Conservation (phyloP, 2,797 vertebrate species). For the Neosilurus mollespiculum region DNA sequence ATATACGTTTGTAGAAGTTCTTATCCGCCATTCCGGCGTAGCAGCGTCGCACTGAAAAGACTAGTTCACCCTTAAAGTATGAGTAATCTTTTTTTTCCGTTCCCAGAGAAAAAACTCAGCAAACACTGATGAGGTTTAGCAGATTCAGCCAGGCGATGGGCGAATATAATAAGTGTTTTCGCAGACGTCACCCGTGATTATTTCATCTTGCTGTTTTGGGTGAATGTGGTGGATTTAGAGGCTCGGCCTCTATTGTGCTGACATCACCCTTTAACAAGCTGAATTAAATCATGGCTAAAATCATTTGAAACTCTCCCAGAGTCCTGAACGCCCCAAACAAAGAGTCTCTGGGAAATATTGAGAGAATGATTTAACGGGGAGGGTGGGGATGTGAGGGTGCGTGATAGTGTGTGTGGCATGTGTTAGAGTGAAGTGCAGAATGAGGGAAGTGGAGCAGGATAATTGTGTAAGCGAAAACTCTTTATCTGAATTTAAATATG, state of each 20-base stretch:
- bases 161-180: slow-evolving; percentile 92
- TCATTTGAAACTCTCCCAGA: slow-evolving; percentile 77
- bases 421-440: slow-evolving; percentile 51
- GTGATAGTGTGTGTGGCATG: slow-evolving; percentile 43
- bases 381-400: slow-evolving; percentile 37
- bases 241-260: slow-evolving; percentile 85
- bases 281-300: slow-evolving; percentile 82
- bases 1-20: slow-evolving; percentile 1
- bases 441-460: slow-evolving; percentile 72
- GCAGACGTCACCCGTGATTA: slow-evolving; percentile 87
- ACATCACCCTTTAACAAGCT: slow-evolving; percentile 81
- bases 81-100: slow-evolving; percentile 59
- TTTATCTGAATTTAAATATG: slow-evolving; percentile 53
- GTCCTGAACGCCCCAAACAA: slow-evolving; percentile 70
- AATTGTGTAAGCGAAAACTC: slow-evolving; percentile 61
- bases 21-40: slow-evolving; percentile 55
- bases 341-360: slow-evolving; percentile 75
- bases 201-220: slow-evolving; percentile 85
- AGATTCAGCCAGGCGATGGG: slow-evolving; percentile 85
- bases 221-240: slow-evolving; percentile 87
- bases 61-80: slow-evolving; percentile 69
- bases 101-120: slow-evolving; percentile 71
- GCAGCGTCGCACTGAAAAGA: slow-evolving; percentile 68
- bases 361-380: slow-evolving; percentile 55
- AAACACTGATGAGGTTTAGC: slow-evolving; percentile 84